Evolutionary conservation across 2,888 invertebrate species (phyloP), one percentile per base, ranked within the genome.

Genomic region (Sphaerophoria taeniata): DNA sequence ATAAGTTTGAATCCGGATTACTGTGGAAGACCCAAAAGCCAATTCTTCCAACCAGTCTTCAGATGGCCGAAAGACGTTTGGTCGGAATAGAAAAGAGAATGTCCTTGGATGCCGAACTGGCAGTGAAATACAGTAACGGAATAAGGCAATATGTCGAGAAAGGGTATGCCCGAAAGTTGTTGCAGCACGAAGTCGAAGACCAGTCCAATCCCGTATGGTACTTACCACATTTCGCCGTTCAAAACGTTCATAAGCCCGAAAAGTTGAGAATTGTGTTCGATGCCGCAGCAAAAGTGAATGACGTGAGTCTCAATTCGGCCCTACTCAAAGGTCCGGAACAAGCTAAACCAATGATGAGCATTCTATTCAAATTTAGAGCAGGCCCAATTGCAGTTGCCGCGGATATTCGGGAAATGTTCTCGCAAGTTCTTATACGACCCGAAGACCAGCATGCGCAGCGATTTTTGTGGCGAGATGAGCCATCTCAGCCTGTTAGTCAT

Each of bases 281-380:
- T 49, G 49, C 49, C 5, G 49, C 49, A 49, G 49, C 49, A 6
- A 49, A 7, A 6, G 49, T 49, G 5, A 45, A 87, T 49, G 49
- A n/a, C 2, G 49, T 49, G 5, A 49, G 84, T 6, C 61, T 90
- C 11, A 89, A 90, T 72, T 88, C 88, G 7, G 36, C 83, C 9
- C 70, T 91, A 7, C 55, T 90, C 4, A 83, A 24, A 24, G 24
- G 24, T 24, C 24, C 24, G 24, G 24, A 24, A 24, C 24, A 24
- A 24, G 24, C 24, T 90, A 2, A 89, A 7, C 55, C 55, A 4
- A 90, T 2, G 90, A 90, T 69, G 65, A 89, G 2, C 76, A 89
- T 91, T 1, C 73, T 91, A 49, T 87, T 90, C 82, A 88, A 89
- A 2, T 91, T 92, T 83, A 78, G 91, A 14, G 89, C 89, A 87